These are phyloP conservation scores for Toxonevra muliebris DNA, from an alignment of 2,888 invertebrate species.

Conservation along the genomic window DNA sequence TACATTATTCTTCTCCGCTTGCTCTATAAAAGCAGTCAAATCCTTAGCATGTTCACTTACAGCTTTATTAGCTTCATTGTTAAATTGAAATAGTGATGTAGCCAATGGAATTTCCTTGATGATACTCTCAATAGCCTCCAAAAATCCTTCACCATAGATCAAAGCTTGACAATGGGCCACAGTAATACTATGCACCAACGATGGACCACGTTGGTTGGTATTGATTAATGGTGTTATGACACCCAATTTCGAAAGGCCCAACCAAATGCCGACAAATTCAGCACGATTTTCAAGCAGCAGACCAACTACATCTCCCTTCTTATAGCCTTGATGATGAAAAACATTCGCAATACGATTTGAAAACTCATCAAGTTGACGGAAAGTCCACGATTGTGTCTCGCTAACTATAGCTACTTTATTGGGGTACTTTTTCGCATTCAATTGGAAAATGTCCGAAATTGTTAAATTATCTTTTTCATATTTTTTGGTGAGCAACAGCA, in stretches of 20 bases:
- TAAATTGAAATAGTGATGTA: constrained; percentile 73
- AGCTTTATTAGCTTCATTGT: constrained; percentile 49
- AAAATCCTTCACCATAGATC: constrained; percentile 73
- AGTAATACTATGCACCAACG: constrained; percentile 87
- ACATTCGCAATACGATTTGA: constrained; percentile 86
- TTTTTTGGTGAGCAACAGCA: constrained; percentile 72
- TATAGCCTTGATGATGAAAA: constrained; percentile 82
- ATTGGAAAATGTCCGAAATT: constrained; percentile 82
- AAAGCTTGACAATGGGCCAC: constrained; percentile 86
- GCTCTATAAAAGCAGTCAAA: constrained; percentile 55
- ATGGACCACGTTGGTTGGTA: constrained; percentile 85
- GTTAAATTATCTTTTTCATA: constrained; percentile 77
- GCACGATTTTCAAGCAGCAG: constrained; percentile 92
- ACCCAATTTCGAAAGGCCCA: constrained; percentile 90
- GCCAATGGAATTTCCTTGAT: constrained; percentile 73
- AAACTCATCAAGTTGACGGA: constrained; percentile 86
- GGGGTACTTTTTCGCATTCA: constrained; percentile 79
- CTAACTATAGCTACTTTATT: constrained; percentile 82
- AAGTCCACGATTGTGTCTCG: constrained; percentile 82
- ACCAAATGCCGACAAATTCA: constrained; percentile 91
- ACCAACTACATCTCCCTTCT: constrained; percentile 88
- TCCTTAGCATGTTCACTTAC: constrained; percentile 60
- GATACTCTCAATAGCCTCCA: constrained; percentile 75
- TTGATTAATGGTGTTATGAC: constrained; percentile 91
- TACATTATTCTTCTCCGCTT: constrained; percentile 60